These are phyloP conservation scores for Homalodisca vitripennis DNA, from an alignment of 1,140 invertebrate species.

Conservation along the genomic window DNA sequence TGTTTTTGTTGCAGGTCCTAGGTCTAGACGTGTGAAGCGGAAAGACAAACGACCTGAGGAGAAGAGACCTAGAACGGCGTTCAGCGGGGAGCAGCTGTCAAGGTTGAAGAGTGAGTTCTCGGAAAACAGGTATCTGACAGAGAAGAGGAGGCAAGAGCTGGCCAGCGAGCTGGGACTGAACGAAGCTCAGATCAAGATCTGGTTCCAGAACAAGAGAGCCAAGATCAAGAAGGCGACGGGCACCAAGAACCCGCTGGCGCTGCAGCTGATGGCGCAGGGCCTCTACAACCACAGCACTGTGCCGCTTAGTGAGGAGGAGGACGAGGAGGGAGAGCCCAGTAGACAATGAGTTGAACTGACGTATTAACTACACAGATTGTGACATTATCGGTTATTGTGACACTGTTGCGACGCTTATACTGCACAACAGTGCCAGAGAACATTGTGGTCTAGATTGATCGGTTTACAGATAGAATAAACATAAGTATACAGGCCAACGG, in stretches of 20 bases:
- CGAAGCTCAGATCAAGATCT: slow-evolving; percentile 99
- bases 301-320: slow-evolving; percentile 73
- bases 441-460: background rate
- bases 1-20: slow-evolving; percentile 69
- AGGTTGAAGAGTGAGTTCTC: slow-evolving; percentile 93
- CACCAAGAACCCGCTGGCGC: slow-evolving; percentile 83
- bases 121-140: slow-evolving; percentile 94
- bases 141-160: slow-evolving; percentile 86
- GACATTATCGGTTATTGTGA: background rate
- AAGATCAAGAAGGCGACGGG: slow-evolving; percentile 97
- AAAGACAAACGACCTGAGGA: slow-evolving; percentile 70
- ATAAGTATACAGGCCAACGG: background rate
- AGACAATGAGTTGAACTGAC: background rate
- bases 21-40: slow-evolving; percentile 80
- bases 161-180: slow-evolving; percentile 90
- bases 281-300: slow-evolving; percentile 91
- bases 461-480: background rate
- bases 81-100: slow-evolving; percentile 92
- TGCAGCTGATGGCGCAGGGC: slow-evolving; percentile 95
- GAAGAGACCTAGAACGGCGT: slow-evolving; percentile 95
- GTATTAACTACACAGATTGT: background rate
- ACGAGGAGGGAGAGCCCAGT: slow-evolving; percentile 53
- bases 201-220: slow-evolving; percentile 98
- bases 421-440: background rate
- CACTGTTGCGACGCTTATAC: background rate